phyloP scores from a whole-genome alignment of 1,140 invertebrate species.

The Rhopalosiphum maidis region DNA sequence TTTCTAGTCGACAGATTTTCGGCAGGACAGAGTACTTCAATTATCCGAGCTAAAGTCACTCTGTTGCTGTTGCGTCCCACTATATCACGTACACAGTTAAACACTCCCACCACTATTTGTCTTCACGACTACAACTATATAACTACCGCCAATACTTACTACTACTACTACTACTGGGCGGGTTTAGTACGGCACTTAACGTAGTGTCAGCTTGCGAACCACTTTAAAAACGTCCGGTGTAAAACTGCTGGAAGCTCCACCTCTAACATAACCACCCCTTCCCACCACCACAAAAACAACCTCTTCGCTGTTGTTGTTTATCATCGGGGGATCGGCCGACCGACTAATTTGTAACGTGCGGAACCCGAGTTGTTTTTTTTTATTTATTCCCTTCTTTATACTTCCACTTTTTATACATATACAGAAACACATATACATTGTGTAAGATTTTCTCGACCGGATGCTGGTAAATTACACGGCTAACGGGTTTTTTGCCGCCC shows the following conservation, averaged over 20 bases:
- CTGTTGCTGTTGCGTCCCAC: not conserved
- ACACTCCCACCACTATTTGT: conserved; percentile 44
- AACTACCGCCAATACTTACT: not conserved
- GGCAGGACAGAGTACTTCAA: conserved; percentile 24
- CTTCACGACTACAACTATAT: conserved; percentile 18
- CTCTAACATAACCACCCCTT: not conserved
- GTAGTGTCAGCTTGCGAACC: conserved; percentile 54
- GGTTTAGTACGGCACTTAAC: conserved; percentile 37
- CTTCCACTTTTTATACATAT: not conserved
- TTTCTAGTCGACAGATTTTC: not conserved
- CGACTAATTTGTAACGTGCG: conserved; percentile 50
- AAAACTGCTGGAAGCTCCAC: conserved; percentile 31
- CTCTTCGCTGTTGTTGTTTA: conserved; percentile 1
- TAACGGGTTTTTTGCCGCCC: conserved; percentile 34
- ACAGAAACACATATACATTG: conserved; percentile 16
- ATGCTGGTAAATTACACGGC: conserved; percentile 50
- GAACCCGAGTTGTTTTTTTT: not conserved
- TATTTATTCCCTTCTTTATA: not conserved
- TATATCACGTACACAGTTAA: conserved; percentile 34
- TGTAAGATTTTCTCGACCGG: conserved; percentile 52
- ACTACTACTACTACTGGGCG: not conserved
- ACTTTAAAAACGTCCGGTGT: conserved; percentile 47
- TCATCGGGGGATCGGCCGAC: conserved; percentile 36
- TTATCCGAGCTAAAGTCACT: conserved; percentile 40
- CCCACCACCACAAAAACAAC: not conserved